Conservation (phyloP, 2,113 vertebrate genomes). For the Anseranas semipalmata region DNA sequence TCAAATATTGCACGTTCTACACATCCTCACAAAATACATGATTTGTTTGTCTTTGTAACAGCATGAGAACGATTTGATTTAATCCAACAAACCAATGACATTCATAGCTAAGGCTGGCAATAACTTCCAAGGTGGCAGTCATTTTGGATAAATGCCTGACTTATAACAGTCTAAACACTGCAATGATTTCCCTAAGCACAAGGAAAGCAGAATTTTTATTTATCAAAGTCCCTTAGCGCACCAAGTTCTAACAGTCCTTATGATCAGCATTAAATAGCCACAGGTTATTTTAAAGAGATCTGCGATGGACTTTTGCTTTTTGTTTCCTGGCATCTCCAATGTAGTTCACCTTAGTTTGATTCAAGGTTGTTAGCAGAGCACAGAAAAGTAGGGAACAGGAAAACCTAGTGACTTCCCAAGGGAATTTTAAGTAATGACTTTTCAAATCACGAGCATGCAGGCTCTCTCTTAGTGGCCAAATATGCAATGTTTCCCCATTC, state of each 20-base stretch:
- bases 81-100: conserved; percentile 42
- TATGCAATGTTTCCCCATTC: background rate
- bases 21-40: background rate
- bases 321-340: background rate
- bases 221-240: background rate
- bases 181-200: conserved; percentile 16
- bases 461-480: background rate
- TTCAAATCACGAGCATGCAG: background rate
- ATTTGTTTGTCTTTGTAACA: background rate
- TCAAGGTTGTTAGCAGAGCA: background rate
- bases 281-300: background rate
- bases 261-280: background rate
- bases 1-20: background rate
- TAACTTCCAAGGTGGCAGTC: conserved; percentile 39
- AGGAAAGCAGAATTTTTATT: background rate
- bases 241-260: background rate
- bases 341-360: background rate
- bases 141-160: conserved; percentile 42
- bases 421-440: background rate
- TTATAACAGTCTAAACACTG: background rate
- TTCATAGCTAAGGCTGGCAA: conserved; percentile 16
- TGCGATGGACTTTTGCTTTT: background rate
- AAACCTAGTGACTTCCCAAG: background rate
- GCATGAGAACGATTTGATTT: background rate
- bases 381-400: background rate